These are phyloP conservation scores for Apteryx mantelli DNA, from an alignment of 2,113 vertebrate species.

Conservation along the genomic window DNA sequence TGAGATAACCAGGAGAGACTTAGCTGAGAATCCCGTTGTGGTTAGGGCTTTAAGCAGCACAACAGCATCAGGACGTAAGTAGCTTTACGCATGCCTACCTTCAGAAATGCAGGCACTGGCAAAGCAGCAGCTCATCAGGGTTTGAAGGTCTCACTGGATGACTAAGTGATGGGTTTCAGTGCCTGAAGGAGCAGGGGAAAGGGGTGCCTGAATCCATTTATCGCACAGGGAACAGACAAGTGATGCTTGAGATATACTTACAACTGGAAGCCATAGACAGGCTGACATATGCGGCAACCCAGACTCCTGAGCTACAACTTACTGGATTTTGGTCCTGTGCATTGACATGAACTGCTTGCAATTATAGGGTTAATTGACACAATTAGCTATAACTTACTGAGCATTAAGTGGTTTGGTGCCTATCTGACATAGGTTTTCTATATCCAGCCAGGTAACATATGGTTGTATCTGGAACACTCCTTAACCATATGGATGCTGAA, in stretches of 20 bases:
- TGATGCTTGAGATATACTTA: background rate
- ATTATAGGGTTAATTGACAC: background rate
- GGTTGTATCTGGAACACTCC: background rate
- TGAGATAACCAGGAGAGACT: background rate
- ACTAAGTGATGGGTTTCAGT: background rate
- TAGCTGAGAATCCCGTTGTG: background rate
- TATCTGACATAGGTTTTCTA: background rate
- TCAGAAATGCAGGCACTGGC: background rate
- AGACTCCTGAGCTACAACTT: background rate
- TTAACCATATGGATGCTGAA: background rate
- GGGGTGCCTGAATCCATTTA: background rate
- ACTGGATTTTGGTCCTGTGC: background rate
- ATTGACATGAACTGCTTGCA: background rate
- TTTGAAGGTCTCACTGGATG: background rate
- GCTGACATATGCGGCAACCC: accelerated
- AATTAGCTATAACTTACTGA: background rate
- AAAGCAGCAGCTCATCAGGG: background rate
- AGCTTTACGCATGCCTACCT: background rate
- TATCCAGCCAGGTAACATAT: background rate
- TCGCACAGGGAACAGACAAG: background rate
- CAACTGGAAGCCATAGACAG: background rate
- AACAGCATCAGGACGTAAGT: background rate
- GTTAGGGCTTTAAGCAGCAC: background rate
- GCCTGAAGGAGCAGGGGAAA: background rate
- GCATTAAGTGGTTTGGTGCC: background rate